Evolutionary conservation across 1,140 invertebrate genomes (phyloP), one percentile per base, ranked within the genome.

Genomic region (Microvelia longipes): DNA sequence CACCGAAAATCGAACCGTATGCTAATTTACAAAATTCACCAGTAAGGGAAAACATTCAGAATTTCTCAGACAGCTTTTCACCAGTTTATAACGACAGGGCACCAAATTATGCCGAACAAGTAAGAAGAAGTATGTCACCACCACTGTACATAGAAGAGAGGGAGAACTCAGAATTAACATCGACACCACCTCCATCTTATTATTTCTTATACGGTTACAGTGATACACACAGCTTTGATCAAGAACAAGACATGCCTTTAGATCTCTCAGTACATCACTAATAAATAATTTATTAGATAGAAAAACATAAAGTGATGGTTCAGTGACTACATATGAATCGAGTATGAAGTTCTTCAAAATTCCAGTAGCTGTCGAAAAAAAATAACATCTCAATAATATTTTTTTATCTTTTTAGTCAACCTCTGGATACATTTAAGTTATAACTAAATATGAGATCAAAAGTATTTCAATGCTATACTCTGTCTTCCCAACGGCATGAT

Each of bases 201-300:
- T 50, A 50, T 50, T 19, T 50, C 35, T 50, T 50, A 5, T 50
- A 50, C 35, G 35, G 35, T 50, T 50, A 50, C 19, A 50, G 5
- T 11, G 35, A 50, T 11, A 50, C 35, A 50, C 35, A 2, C 5
- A 65, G 11, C 63, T 29, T 11, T 27, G 5, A 2, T 11, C 25
- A 67, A 26, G 66, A 67, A 29, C 66, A 67, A 26, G 66, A 67
- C 25, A 28, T 19, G 28, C 66, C 66, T 14, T 26, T 67, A 13
- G 66, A 67, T 27, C 28, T 67, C 11, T 67, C 66, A 2, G 28
- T 67, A 29, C 62, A 64, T 26, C 62, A 64, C 35, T 50, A 19
- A 50, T 50, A 50, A 50, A 11, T 50, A 50, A 5, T 19, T 50
- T 50, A 50, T 50, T 19, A 50, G 35, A n/a, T n/a, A n/a, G n/a